Conservation (phyloP, 2,797 vertebrate species). For the Enteromius trimaculatus region DNA sequence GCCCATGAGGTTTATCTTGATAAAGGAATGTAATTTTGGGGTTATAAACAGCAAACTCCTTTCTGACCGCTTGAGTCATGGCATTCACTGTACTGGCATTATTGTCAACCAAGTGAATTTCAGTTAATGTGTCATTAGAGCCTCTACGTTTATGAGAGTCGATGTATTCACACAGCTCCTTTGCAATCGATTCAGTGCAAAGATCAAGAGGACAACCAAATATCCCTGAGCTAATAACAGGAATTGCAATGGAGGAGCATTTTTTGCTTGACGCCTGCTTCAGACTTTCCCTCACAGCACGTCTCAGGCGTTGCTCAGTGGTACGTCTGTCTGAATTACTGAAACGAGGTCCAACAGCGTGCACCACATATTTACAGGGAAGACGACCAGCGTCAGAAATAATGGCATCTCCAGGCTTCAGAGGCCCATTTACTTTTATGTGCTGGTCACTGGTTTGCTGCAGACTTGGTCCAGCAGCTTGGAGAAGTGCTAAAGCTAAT, state of each 20-base stretch:
- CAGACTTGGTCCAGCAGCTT: constrained; percentile 77
- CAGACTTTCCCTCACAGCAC: constrained; percentile 73
- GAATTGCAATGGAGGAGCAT: constrained; percentile 80
- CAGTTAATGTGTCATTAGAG: constrained; percentile 62
- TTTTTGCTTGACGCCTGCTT: constrained; percentile 63
- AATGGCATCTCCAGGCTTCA: not conserved
- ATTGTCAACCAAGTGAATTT: constrained; percentile 80
- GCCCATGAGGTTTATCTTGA: constrained; percentile 13
- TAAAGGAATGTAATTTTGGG: constrained; percentile 55
- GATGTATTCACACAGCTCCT: constrained; percentile 74
- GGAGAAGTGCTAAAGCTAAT: constrained; percentile 74
- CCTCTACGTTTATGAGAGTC: constrained; percentile 26
- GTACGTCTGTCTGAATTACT: not conserved
- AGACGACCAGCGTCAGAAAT: not conserved
- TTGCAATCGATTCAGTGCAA: constrained; percentile 77
- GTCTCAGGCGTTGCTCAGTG: constrained; percentile 62
- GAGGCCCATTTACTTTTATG: not conserved
- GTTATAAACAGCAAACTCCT: constrained; percentile 63
- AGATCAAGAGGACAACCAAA: constrained; percentile 83
- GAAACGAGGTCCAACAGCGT: not conserved
- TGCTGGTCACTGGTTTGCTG: not conserved
- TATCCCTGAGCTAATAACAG: constrained; percentile 83
- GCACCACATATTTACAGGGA: not conserved
- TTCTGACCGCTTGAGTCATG: constrained; percentile 70
- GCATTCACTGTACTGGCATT: constrained; percentile 59